These are phyloP conservation scores for Aythya baeri DNA, from an alignment of 2,113 vertebrate species.

Conservation along the genomic window DNA sequence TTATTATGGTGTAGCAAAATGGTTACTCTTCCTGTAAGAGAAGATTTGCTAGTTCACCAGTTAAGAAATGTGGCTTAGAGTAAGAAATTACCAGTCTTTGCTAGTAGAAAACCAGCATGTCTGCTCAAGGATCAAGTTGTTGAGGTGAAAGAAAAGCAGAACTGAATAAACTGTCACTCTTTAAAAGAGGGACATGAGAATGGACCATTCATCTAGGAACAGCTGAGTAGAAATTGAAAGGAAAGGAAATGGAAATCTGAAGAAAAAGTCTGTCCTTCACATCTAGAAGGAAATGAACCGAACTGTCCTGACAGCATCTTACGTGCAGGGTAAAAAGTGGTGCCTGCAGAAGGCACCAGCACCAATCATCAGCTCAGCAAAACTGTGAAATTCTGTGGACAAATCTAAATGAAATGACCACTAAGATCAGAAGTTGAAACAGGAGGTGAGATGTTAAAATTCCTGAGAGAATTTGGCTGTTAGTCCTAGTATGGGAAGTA, in stretches of 20 bases:
- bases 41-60: background rate
- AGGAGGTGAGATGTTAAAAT: background rate
- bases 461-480: background rate
- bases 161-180: background rate
- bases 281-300: background rate
- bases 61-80: background rate
- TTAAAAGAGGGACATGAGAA: background rate
- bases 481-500: background rate
- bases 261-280: accelerated
- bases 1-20: background rate
- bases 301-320: background rate
- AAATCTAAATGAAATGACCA: background rate
- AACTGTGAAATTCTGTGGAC: background rate
- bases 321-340: background rate
- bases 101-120: background rate
- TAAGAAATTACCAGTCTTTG: background rate
- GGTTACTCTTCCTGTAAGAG: background rate
- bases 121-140: background rate
- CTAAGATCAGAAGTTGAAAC: background rate
- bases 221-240: background rate
- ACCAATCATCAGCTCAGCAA: background rate
- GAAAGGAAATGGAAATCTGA: background rate
- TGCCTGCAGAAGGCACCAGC: background rate
- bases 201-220: background rate
- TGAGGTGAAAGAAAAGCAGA: background rate